phyloP scores from a whole-genome alignment of 2,113 vertebrate genomes.

The Plestiodon gilberti region DNA sequence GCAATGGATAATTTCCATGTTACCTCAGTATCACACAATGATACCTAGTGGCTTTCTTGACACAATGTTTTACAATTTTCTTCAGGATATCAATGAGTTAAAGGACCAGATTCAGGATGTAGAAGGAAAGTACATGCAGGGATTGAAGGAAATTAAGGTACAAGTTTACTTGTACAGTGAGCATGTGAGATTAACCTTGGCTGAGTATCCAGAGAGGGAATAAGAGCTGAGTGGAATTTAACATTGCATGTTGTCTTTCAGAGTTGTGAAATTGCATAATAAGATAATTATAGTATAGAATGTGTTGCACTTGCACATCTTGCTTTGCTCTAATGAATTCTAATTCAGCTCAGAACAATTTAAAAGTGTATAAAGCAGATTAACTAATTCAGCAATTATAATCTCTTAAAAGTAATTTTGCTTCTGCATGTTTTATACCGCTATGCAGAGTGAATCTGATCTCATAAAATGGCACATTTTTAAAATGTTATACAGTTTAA shows the following conservation, averaged over 20 bases:
- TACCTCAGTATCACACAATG: not conserved
- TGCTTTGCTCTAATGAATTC: not conserved
- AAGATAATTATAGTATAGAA: not conserved
- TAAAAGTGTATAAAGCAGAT: not conserved
- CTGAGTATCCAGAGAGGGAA: not conserved
- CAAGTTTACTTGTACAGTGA: constrained; percentile 10
- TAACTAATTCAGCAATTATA: not conserved
- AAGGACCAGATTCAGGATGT: constrained; percentile 98
- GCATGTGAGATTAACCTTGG: constrained; percentile 51
- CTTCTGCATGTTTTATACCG: constrained; percentile 11
- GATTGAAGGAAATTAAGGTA: constrained; percentile 95
- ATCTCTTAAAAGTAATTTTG: not conserved
- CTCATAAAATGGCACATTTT: not conserved
- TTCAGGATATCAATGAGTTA: constrained; percentile 95
- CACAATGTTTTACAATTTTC: constrained; percentile 49
- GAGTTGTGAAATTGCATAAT: not conserved
- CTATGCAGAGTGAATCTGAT: constrained; percentile 3
- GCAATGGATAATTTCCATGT: not conserved
- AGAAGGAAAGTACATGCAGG: constrained; percentile 93
- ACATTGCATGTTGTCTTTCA: constrained; percentile 42
- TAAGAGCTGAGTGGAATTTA: not conserved
- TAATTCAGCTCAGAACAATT: not conserved
- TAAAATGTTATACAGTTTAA: not conserved
- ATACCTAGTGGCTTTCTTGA: fast-evolving
- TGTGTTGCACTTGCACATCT: not conserved